phyloP scores from a whole-genome alignment of 2,797 vertebrate genomes.

The Parotocinclus haroldoi region DNA sequence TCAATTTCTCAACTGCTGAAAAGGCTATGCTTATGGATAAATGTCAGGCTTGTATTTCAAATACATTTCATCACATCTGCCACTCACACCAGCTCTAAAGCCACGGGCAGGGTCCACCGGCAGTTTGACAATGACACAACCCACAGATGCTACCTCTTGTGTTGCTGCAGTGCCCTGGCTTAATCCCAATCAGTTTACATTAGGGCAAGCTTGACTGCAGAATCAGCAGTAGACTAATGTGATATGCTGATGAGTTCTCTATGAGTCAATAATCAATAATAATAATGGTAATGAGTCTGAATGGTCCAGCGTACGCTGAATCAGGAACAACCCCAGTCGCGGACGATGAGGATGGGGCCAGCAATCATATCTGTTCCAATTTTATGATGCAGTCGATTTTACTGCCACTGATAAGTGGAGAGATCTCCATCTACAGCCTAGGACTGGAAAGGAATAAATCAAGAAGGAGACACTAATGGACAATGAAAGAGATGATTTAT shows the following conservation, averaged over 20 bases:
- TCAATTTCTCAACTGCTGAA: not conserved
- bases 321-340: slow-evolving; percentile 4
- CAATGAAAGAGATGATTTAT: slow-evolving; percentile 35
- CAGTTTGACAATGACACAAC: too few species aligned
- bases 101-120: too few species aligned
- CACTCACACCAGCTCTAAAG: too few species aligned
- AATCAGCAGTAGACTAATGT: slow-evolving; percentile 1
- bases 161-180: not conserved
- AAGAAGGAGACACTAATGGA: slow-evolving; percentile 23
- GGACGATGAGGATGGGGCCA: slow-evolving; percentile 44
- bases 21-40: slow-evolving; percentile 2
- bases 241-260: slow-evolving; percentile 3
- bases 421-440: slow-evolving; percentile 66
- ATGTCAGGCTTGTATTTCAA: not conserved
- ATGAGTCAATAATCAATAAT: slow-evolving; percentile 21
- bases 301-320: not conserved
- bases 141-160: not conserved
- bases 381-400: slow-evolving; percentile 66
- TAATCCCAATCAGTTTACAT: not conserved
- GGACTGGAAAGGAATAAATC: slow-evolving; percentile 66
- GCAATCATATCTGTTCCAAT: slow-evolving; percentile 71
- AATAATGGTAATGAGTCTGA: slow-evolving; percentile 6
- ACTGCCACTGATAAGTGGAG: slow-evolving; percentile 68
- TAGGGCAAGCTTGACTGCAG: not conserved
- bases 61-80: not conserved